A percentile compares a stretch with the other conserved stretches of the same genome.
phyloP scores from a whole-genome alignment of 2,113 vertebrate genomes.

The Gracilinanus agilis region DNA sequence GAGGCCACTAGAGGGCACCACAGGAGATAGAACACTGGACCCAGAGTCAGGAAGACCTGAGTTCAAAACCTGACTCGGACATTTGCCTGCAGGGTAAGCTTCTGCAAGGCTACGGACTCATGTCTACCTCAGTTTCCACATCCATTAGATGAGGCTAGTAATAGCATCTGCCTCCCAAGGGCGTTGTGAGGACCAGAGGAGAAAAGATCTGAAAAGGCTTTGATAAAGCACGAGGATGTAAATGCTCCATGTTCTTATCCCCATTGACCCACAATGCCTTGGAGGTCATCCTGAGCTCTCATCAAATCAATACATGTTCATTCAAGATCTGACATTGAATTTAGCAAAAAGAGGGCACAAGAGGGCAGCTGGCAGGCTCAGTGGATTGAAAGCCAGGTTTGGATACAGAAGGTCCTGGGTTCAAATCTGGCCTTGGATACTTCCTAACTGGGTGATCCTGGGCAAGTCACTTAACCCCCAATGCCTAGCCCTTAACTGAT shows the following conservation, averaged over 20 bases:
- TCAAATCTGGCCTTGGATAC: too few species aligned
- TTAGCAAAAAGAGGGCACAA: background rate
- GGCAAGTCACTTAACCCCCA: too few species aligned
- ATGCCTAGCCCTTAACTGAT: too few species aligned
- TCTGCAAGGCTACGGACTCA: background rate
- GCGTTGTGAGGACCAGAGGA: background rate
- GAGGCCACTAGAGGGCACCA: background rate
- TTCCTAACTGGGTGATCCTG: too few species aligned
- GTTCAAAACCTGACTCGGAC: background rate
- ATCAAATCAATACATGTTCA: background rate
- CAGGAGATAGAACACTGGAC: too few species aligned
- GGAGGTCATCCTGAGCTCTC: background rate
- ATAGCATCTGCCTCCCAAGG: background rate
- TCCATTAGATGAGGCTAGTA: background rate
- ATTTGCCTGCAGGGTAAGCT: background rate
- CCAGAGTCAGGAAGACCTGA: too few species aligned
- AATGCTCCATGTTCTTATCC: background rate
- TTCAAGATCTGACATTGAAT: background rate
- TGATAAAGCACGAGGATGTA: background rate
- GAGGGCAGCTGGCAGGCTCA: too few species aligned
- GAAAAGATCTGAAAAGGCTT: background rate
- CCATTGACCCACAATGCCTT: background rate
- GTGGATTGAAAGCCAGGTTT: too few species aligned
- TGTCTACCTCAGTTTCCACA: background rate
- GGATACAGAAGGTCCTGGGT: too few species aligned